phyloP scores from a whole-genome alignment of 2,888 invertebrate species.

The Cactoblastis cactorum region DNA sequence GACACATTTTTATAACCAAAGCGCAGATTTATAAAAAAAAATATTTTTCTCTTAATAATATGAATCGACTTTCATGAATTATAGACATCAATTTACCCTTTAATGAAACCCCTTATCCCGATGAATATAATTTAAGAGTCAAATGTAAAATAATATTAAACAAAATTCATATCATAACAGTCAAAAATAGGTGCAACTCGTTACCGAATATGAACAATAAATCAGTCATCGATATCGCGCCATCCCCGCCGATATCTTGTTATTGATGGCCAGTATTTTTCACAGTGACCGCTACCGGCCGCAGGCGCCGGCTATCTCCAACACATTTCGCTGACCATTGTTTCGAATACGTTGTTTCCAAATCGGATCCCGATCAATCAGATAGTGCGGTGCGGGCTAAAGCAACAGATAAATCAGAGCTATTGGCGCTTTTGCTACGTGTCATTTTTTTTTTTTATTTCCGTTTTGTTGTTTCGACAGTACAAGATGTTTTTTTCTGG shows the following conservation, averaged over 20 bases:
- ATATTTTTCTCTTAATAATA: too few species aligned
- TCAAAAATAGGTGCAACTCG: slow-evolving; percentile 1
- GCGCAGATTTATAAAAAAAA: too few species aligned
- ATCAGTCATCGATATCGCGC: slow-evolving; percentile 42
- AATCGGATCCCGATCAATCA: slow-evolving; percentile 11
- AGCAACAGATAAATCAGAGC: slow-evolving; percentile 9
- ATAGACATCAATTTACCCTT: too few species aligned
- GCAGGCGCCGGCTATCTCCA: slow-evolving; percentile 37
- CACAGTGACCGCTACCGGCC: slow-evolving; percentile 39
- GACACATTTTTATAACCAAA: too few species aligned
- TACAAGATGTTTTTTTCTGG: too few species aligned
- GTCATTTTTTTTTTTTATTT: neutral
- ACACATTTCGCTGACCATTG: slow-evolving; percentile 26
- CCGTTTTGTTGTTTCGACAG: too few species aligned
- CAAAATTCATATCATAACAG: neutral
- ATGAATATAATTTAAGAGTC: too few species aligned
- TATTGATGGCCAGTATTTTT: slow-evolving; percentile 64
- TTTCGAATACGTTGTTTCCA: slow-evolving; percentile 13
- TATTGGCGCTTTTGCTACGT: neutral
- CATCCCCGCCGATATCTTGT: slow-evolving; percentile 39
- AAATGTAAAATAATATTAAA: neutral
- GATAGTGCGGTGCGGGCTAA: neutral
- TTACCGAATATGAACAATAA: slow-evolving; percentile 25
- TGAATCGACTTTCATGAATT: too few species aligned
- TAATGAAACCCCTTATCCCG: too few species aligned